Evolutionary conservation across 2,797 vertebrate genomes (phyloP).

Genomic region (Pristis pectinata): DNA sequence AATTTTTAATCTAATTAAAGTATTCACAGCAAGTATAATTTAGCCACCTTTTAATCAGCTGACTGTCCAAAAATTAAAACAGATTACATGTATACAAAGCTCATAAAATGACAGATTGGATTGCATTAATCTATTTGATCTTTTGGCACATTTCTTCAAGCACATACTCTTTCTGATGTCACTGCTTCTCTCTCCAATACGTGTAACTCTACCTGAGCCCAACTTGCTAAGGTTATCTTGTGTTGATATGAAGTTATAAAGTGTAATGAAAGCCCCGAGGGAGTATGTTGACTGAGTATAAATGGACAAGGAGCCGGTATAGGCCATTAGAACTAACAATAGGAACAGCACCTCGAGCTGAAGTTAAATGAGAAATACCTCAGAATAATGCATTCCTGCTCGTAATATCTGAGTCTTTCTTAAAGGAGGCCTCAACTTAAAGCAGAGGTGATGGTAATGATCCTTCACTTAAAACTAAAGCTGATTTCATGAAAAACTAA

Average conservation of each 20-base stretch:
- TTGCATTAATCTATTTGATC: background rate
- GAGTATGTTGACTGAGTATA: background rate
- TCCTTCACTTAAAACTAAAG: background rate
- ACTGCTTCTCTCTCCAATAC: background rate
- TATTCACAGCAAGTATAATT: background rate
- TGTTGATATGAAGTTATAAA: background rate
- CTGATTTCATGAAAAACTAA: background rate
- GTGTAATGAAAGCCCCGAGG: background rate
- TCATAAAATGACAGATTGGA: background rate
- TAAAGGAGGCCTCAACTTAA: background rate
- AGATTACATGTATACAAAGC: background rate
- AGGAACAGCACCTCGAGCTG: background rate
- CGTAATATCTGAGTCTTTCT: background rate
- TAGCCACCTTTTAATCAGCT: background rate
- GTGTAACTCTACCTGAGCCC: background rate
- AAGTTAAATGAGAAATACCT: background rate
- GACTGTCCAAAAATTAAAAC: background rate
- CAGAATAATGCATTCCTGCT: background rate
- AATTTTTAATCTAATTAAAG: background rate
- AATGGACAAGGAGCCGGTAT: background rate
- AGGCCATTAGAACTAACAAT: background rate
- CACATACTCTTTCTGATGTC: background rate
- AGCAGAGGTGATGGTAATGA: background rate
- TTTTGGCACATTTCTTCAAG: background rate
- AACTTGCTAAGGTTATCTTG: background rate